Percentiles rank a stretch among this genome's conserved stretches.
phyloP scores from a whole-genome alignment of 2,888 invertebrate species.

The Willowsia nigromaculata region DNA sequence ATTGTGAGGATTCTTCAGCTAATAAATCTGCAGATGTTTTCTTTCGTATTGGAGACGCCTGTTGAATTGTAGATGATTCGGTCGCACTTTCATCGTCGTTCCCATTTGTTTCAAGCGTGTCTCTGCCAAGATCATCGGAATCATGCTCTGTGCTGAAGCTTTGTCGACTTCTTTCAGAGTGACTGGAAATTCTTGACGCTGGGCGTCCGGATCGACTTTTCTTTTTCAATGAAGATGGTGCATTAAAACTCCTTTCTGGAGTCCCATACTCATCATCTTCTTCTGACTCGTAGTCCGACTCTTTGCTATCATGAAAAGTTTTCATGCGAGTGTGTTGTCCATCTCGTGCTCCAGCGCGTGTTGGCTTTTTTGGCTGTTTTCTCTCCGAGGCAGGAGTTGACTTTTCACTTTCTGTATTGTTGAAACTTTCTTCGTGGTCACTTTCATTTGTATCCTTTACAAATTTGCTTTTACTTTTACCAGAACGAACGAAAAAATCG shows the following conservation, averaged over 20 bases:
- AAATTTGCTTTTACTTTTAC: neutral
- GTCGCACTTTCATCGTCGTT: constrained; percentile 44
- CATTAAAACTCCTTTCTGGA: neutral
- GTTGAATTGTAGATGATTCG: constrained; percentile 6
- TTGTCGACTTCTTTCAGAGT: constrained; percentile 38
- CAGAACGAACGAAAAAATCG: constrained; percentile 40
- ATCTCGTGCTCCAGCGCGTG: neutral
- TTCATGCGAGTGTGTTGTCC: neutral
- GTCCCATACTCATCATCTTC: constrained; percentile 10
- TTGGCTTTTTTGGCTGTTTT: neutral
- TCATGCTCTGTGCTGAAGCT: constrained; percentile 54
- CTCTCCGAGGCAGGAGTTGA: constrained; percentile 16
- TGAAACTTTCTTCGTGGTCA: constrained; percentile 18
- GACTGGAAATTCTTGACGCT: constrained; percentile 17
- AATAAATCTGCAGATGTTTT: constrained; percentile 66
- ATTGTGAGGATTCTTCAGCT: constrained; percentile 62
- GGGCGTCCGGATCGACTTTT: neutral
- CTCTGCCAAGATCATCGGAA: constrained; percentile 31
- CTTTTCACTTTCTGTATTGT: constrained; percentile 8
- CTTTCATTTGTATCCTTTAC: neutral
- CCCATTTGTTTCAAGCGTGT: constrained; percentile 52
- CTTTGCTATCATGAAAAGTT: neutral
- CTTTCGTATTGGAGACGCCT: constrained; percentile 46
- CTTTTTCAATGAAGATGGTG: neutral
- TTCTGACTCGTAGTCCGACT: constrained; percentile 27